Evolutionary conservation across 2,888 invertebrate species (phyloP), one percentile per base, ranked within the genome.

Genomic region (Mimas tiliae): DNA sequence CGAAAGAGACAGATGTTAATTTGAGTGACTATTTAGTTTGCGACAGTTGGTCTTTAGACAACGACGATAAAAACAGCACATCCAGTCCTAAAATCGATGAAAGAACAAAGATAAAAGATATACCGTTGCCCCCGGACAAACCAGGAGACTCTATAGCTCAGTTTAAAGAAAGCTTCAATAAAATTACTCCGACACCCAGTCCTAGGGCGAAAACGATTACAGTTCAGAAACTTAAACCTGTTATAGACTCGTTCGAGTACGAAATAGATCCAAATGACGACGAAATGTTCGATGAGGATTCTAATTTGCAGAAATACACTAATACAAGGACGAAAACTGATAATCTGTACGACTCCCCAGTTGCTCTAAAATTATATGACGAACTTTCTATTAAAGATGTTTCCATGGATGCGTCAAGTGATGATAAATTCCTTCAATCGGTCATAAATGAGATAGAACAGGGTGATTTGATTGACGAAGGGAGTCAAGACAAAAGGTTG

Each of bases 21-120:
- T 80, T 93, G 14, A 88, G 81, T 68, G 94, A 93, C 74, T 93
- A 88, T 69, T 79, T 94, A 52, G 85, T 94, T 14, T 94, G 94
- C 68, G 94, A 94, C 65, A 94, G 93, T 72, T 94, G 94, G 94
- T 93, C 94, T 4, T 73, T 90, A 16, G 93, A 93, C 38, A 91
- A 88, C 62, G 93, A 93, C 12, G 91, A 91, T 3, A 91, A 87
- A 76, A 58, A 58, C 6, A 81, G 75, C 7, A 80, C 74, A 48
- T 72, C 78, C 0, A 91, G 89, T 65, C 91, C 90, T 0, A 84
- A 81, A 71, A 63, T 73, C 0, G 83, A 81, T 4, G 84, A 84
- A 0, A 86, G 80, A 67, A 1, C 68, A 6, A 68, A 16, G 14
- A 45, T 67, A n/a, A 80, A 77, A 68, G 70, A 73, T 6, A 73